phyloP scores from a whole-genome alignment of 2,113 vertebrate genomes.

The Burhinus bistriatus region DNA sequence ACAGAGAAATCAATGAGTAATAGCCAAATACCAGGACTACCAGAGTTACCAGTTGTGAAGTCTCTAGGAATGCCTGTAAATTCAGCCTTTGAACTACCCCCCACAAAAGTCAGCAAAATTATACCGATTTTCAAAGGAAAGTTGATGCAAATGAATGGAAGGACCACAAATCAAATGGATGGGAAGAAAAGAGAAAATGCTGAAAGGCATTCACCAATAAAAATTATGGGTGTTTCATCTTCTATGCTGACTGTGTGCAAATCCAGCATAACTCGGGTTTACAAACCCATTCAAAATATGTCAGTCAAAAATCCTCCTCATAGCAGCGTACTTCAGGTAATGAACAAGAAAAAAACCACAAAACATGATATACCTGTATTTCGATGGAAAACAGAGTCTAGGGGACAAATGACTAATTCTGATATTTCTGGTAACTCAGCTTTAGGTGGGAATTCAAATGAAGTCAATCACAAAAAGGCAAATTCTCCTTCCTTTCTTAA shows the following conservation, averaged over 20 bases:
- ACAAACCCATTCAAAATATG: background rate
- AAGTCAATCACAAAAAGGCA: background rate
- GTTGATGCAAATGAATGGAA: slow-evolving; percentile 49
- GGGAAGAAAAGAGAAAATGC: slow-evolving; percentile 42
- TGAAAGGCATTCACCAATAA: background rate
- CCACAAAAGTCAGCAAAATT: slow-evolving; percentile 47
- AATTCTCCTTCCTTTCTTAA: background rate
- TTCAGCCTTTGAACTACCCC: background rate
- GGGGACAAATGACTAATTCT: background rate
- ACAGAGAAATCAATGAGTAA: background rate
- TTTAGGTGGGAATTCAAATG: background rate
- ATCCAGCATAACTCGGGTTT: background rate
- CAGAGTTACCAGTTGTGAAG: background rate
- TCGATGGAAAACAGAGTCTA: background rate
- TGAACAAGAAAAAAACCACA: background rate
- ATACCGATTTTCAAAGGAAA: slow-evolving; percentile 81
- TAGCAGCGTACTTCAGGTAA: background rate
- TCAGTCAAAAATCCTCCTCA: background rate
- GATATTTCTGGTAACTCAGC: background rate
- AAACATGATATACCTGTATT: background rate
- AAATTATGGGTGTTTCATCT: background rate
- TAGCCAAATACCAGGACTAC: background rate
- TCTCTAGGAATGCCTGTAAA: background rate
- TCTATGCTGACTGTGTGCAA: background rate
- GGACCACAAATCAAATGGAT: background rate